These are phyloP conservation scores for Chirona hameri DNA, from an alignment of 2,888 invertebrate species.

Conservation along the genomic window DNA sequence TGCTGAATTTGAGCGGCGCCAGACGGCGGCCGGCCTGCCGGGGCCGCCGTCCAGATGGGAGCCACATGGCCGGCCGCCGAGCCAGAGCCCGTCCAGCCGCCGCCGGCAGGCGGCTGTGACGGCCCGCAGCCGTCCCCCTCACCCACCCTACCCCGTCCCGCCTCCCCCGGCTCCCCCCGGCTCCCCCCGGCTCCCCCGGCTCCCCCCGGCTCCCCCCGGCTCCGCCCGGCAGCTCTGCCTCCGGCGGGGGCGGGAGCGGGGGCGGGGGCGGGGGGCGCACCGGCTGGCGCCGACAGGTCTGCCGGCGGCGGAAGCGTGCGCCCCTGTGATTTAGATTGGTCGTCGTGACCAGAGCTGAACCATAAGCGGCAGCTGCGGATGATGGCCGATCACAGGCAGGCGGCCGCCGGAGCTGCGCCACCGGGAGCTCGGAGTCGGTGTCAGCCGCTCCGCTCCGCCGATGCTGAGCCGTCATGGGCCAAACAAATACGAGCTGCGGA, in stretches of 20 bases:
- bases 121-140: background rate
- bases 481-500: too few species aligned
- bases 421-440: background rate
- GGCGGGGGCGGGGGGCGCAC: background rate
- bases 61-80: constrained; percentile 10
- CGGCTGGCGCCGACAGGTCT: constrained; percentile 24
- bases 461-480: too few species aligned
- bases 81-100: background rate
- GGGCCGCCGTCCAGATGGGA: background rate
- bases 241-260: background rate
- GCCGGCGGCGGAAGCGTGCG: background rate
- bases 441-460: background rate
- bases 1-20: background rate
- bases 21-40: background rate
- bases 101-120: background rate
- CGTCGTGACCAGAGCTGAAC: constrained; percentile 10
- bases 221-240: too few species aligned
- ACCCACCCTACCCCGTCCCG: background rate
- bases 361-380: constrained; percentile 5
- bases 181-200: background rate
- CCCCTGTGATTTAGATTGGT: constrained; percentile 24
- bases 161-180: background rate
- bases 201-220: background rate
- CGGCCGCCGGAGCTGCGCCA: background rate
- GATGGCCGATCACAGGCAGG: background rate